phyloP scores from a whole-genome alignment of 2,113 vertebrate species.

The Psettodes erumei region DNA sequence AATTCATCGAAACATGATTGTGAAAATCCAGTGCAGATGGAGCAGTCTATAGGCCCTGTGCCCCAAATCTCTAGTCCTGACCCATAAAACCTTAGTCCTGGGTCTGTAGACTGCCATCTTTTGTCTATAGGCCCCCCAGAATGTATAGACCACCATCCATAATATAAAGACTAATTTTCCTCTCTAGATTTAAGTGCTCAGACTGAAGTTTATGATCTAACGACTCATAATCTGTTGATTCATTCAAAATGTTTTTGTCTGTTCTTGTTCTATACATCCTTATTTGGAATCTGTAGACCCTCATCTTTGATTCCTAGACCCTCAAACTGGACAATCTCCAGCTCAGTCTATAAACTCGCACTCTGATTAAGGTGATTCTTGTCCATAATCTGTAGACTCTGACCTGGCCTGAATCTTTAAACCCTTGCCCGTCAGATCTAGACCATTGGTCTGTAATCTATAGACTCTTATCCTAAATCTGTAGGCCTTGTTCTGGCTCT shows the following conservation, averaged over 20 bases:
- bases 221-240: no score
- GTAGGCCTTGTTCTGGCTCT: background rate
- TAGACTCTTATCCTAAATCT: background rate
- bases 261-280: no score
- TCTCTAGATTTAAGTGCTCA: no score
- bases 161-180: background rate
- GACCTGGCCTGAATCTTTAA: background rate
- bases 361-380: no score
- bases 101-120: background rate
- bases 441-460: background rate
- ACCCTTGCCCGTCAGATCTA: background rate
- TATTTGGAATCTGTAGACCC: background rate
- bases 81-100: no score
- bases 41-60: background rate
- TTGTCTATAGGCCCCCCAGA: background rate
- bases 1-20: background rate
- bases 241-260: no score
- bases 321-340: no score
- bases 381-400: no score
- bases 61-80: background rate
- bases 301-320: no score
- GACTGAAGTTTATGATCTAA: no score
- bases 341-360: no score
- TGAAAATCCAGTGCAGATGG: background rate
- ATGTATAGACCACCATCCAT: background rate